Base-by-base conservation (phyloP, 1,140 invertebrate species). In the Trachymyrmex cornetzi region DNA sequence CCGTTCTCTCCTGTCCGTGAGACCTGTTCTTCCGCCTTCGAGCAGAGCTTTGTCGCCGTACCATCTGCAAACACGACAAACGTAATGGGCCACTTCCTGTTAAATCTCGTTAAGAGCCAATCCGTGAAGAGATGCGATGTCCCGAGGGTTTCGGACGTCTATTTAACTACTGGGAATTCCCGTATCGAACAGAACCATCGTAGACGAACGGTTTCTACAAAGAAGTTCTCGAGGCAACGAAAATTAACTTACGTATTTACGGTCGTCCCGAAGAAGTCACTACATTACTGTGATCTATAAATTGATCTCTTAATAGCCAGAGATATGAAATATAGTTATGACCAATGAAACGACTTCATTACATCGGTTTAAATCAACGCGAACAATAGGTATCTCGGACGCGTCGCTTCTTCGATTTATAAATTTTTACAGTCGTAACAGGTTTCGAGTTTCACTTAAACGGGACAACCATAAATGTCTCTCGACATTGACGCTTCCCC, bases 61-160 rank as follows among this genome's bases (percentile, higher is more conserved):
- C 16, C 34, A 67, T 88, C 63, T 69, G 61, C 84, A 88, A 87
- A 88, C 64, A 80, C 63, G 59, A 48, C 64, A 74, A 85, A 74
- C 77, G 66, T 63, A 59, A 85, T 72, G 81, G 38, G 48, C 30
- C 57, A 86, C 66, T 88, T 85, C 71, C 34, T 57, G 38, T 61
- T 77, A 80, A 89, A 91, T 89, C 86, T 85, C 85, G 81, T 89
- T 88, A 88, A 81, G 71, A 69, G 66, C 71, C 50, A 69, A 48
- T 81, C 77, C 34, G 34, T 59, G 63, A 48, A 71, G 69, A 74
- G 55, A 72, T 9, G 22, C 19, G 24, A 22, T 24, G 63, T 55
- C 38, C 38, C 27, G 53, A 11, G 38, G 38, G 2, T 24, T 50
- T 50, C 19, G 71, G 30, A 16, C 53, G 79, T 24, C 55, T 30